phyloP scores from a whole-genome alignment of 2,888 invertebrate species.

The Tipula unca region DNA sequence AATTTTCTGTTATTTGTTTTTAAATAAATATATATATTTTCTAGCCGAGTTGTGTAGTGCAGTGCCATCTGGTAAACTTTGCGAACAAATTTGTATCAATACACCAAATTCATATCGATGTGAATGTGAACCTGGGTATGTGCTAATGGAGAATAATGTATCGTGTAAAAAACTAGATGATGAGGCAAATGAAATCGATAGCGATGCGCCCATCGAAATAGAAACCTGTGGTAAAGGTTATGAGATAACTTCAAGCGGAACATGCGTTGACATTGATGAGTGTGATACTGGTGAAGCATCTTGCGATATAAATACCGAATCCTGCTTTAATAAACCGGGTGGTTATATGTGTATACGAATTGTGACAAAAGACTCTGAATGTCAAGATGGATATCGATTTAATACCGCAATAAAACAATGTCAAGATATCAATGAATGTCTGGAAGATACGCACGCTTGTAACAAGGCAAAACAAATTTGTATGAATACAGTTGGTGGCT shows the following conservation, averaged over 20 bases:
- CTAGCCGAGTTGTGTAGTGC: not conserved
- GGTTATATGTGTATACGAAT: slow-evolving; percentile 50
- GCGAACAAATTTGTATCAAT: slow-evolving; percentile 50
- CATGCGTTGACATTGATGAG: slow-evolving; percentile 59
- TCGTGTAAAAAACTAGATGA: slow-evolving; percentile 34
- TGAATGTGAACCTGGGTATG: slow-evolving; percentile 43
- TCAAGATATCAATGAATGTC: slow-evolving; percentile 69
- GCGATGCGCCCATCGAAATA: not conserved
- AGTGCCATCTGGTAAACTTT: slow-evolving; percentile 35
- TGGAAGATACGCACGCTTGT: slow-evolving; percentile 55
- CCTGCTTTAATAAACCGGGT: slow-evolving; percentile 61
- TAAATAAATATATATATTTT: not conserved
- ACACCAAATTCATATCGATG: slow-evolving; percentile 48
- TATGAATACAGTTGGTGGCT: slow-evolving; percentile 61
- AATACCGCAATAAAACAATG: slow-evolving; percentile 47
- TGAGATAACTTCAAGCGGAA: slow-evolving; percentile 35
- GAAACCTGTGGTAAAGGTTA: slow-evolving; percentile 43
- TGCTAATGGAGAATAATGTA: slow-evolving; percentile 45
- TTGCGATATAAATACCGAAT: slow-evolving; percentile 52
- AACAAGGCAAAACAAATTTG: slow-evolving; percentile 57
- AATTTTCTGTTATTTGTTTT: not conserved
- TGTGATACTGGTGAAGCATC: slow-evolving; percentile 58
- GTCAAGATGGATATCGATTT: slow-evolving; percentile 46
- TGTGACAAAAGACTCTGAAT: slow-evolving; percentile 28
- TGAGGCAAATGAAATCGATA: not conserved